Base-by-base conservation (phyloP, 2,797 vertebrate species). In the Etheostoma nigrum region DNA sequence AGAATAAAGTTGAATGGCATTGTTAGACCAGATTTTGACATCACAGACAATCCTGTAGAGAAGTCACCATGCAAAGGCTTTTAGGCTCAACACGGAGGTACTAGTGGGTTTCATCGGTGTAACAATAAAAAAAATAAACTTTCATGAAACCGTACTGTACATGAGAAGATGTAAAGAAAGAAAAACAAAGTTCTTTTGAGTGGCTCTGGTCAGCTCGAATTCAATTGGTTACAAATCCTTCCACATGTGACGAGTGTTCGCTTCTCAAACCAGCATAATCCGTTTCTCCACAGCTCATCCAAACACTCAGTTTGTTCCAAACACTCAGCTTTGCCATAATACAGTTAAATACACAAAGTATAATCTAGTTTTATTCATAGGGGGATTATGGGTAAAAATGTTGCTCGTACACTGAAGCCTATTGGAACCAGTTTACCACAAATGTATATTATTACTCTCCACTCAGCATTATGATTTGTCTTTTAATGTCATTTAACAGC, bases 331-430 rank as follows among this genome's bases (percentile, higher is more conserved):
- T 60, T 54, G 54, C 62, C 55, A 67, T 53, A 52, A 67, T 74
- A 51, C 36, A 27, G 61, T 61, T 78, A 65, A 60, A 60, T 51
- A 54, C 49, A 66, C 57, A 67, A 33, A n/a, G 23, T 61, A 62
- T 73, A 73, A 79, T 73, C 70, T 70, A 55, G 21, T 57, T 1
- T 23, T 42, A 73, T 57, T 79, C 64, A 73, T 12, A 49, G 51
- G 67, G 70, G 70, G 76, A 73, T 79, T 63, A 67, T 19, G 30
- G 57, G 11, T 13, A 42, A 78, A 42, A 78, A 78, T 61, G 62
- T 45, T 66, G 51, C 47, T 62, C 21, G 21, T 15, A 62, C 42
- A 55, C 30, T 55, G 42, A 54, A 72, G 70, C 55, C 72, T 19
- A 27, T 36, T 62, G 72, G 47, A 52, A 53, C 13, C 65, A 55